phyloP scores from a whole-genome alignment of 1,140 invertebrate genomes.

The Cydia splendana region DNA sequence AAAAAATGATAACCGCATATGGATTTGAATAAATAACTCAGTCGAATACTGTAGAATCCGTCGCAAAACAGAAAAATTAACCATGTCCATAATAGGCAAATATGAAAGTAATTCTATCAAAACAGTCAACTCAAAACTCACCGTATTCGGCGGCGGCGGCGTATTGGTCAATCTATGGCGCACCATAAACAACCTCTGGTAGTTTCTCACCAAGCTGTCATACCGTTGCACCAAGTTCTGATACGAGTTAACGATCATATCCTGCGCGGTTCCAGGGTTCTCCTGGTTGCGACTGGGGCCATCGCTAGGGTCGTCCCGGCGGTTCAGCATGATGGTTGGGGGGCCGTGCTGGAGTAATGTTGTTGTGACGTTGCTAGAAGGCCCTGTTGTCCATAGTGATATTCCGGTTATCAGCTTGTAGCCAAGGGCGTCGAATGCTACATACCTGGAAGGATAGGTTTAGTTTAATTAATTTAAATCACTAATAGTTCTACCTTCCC shows the following conservation, averaged over 20 bases:
- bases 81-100: too few species aligned
- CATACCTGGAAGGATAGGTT: constrained; percentile 82
- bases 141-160: constrained; percentile 63
- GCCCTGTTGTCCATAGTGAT: constrained; percentile 69
- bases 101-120: too few species aligned
- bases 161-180: constrained; percentile 64
- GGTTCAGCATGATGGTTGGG: constrained; percentile 42
- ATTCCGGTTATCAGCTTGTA: constrained; percentile 93
- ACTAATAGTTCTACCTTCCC: neutral
- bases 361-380: constrained; percentile 43
- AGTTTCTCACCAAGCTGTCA: constrained; percentile 75
- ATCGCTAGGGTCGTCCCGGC: constrained; percentile 53
- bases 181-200: constrained; percentile 74
- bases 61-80: too few species aligned
- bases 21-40: too few species aligned
- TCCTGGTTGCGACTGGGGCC: constrained; percentile 47
- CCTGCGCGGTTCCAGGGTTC: constrained; percentile 56
- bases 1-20: too few species aligned
- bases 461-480: neutral
- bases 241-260: constrained; percentile 74
- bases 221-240: constrained; percentile 76
- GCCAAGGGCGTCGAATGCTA: constrained; percentile 91
- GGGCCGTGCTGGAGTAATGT: constrained; percentile 41
- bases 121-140: constrained; percentile 39
- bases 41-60: too few species aligned